Base-by-base conservation (phyloP, 1,140 invertebrate species). In the Sitophilus oryzae region DNA sequence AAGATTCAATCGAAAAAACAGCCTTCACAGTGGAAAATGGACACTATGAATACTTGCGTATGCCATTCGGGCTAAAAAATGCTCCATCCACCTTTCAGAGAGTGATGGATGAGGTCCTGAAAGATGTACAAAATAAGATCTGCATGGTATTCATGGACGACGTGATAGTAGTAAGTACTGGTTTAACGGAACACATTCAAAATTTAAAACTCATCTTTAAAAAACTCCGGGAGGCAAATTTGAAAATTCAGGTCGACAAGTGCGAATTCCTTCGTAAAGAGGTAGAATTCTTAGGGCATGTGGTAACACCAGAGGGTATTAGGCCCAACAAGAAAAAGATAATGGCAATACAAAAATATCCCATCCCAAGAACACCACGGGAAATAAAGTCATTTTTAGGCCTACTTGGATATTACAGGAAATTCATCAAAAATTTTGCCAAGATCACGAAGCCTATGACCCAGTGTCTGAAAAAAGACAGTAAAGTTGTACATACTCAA, bases 1-100 rank as follows among this genome's bases (percentile, higher is more conserved):
- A 51, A 42, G 52, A 67, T 6, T 66, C 69, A 49, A 59, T 36
- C 10, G 36, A 60, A 0, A 77, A 77, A 59, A 76, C 74, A 0
- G 73, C 71, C 0, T 76, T 77, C 46, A 60, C 44, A 0, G 66
- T 63, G 1, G 46, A 47, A 14, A 42, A 59, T 5, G 65, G 65
- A 2, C 60, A 65, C 18, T 73, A 51, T 25, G 59, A 74, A 44
- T 75, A 62, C 47, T 60, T 58, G 4, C 23, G 30, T 1, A 46
- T 46, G 23, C 22, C 44, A n/a, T n/a, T n/a, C n/a, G n/a, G n/a
- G n/a, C n/a, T n/a, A n/a, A n/a, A n/a, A n/a, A n/a, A n/a, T n/a
- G n/a, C n/a, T n/a, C n/a, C n/a, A n/a, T n/a, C n/a, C n/a, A n/a
- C n/a, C n/a, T n/a, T n/a, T n/a, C n/a, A n/a, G n/a, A n/a, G n/a